Evolutionary conservation across 2,113 vertebrate species (phyloP).

Genomic region (Catharus minimus): DNA sequence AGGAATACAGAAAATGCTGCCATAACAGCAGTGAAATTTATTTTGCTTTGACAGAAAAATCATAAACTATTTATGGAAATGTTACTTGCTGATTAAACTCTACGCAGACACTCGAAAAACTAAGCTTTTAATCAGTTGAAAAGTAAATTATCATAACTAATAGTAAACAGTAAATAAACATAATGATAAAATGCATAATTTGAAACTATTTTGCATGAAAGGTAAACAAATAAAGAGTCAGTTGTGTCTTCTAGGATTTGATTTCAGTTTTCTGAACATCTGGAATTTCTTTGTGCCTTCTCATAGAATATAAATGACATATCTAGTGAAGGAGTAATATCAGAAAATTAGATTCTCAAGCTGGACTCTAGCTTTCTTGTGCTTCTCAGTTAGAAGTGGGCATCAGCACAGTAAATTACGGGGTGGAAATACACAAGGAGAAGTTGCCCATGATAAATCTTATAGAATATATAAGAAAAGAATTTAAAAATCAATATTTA

Average conservation of each 20-base stretch:
- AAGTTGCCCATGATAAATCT: neutral
- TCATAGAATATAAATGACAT: neutral
- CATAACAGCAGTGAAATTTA: neutral
- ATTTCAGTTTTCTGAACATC: neutral
- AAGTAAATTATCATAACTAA: slow-evolving; percentile 18
- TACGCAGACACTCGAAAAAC: neutral
- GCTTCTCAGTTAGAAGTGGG: neutral
- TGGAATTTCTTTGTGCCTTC: neutral
- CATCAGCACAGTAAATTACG: neutral
- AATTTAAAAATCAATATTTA: neutral
- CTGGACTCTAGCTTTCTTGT: neutral
- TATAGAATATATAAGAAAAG: neutral
- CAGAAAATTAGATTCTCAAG: neutral
- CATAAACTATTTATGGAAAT: neutral
- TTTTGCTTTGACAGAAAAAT: neutral
- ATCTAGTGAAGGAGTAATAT: neutral
- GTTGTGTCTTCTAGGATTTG: neutral
- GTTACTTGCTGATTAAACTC: slow-evolving; percentile 20
- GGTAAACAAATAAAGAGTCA: slow-evolving; percentile 16
- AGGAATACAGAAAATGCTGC: neutral
- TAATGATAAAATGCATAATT: neutral
- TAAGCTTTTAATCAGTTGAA: neutral
- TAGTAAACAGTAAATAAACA: neutral
- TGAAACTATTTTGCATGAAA: neutral
- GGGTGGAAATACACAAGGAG: neutral